A percentile compares a stretch with the other conserved stretches of the same genome.
Evolutionary conservation across 1,140 invertebrate species (phyloP).

Genomic region (Mercenaria mercenaria): DNA sequence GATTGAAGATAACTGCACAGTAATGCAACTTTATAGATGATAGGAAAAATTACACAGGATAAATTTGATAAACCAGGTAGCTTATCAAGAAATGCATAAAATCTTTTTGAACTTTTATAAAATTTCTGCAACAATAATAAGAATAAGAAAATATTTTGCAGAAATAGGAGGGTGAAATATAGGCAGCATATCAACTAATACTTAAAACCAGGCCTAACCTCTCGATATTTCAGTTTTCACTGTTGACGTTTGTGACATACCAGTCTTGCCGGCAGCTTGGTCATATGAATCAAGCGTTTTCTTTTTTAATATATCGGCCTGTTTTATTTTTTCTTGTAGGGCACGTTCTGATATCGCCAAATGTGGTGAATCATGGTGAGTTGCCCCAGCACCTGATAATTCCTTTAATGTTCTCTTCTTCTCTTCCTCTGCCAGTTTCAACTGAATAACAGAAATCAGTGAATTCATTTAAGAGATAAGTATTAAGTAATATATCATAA

Average conservation of each 20-base stretch:
- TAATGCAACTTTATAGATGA: no score
- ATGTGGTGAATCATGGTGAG: slow-evolving; percentile 23
- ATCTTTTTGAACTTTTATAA: no score
- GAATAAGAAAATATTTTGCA: no score
- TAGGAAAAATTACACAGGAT: no score
- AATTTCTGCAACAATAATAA: no score
- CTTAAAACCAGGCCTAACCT: slow-evolving; percentile 19
- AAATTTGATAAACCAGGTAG: no score
- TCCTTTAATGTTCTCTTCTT: slow-evolving; percentile 82
- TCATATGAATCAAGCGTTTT: slow-evolving; percentile 68
- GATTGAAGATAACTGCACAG: not conserved
- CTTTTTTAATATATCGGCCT: slow-evolving; percentile 68
- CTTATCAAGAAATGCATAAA: no score
- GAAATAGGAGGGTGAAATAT: not conserved
- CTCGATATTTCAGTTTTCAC: slow-evolving; percentile 14
- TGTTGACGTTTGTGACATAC: not conserved
- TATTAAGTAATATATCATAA: no score
- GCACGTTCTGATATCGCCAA: slow-evolving; percentile 22
- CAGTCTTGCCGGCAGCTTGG: slow-evolving; percentile 52
- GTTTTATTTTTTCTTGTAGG: slow-evolving; percentile 44
- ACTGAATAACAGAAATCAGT: slow-evolving; percentile 33
- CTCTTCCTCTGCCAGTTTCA: slow-evolving; percentile 80
- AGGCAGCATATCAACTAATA: not conserved
- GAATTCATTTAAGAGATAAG: not conserved
- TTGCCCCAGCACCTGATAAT: slow-evolving; percentile 66